Evolutionary conservation across 1,140 invertebrate species (phyloP).

Genomic region (Drosophila dunni): DNA sequence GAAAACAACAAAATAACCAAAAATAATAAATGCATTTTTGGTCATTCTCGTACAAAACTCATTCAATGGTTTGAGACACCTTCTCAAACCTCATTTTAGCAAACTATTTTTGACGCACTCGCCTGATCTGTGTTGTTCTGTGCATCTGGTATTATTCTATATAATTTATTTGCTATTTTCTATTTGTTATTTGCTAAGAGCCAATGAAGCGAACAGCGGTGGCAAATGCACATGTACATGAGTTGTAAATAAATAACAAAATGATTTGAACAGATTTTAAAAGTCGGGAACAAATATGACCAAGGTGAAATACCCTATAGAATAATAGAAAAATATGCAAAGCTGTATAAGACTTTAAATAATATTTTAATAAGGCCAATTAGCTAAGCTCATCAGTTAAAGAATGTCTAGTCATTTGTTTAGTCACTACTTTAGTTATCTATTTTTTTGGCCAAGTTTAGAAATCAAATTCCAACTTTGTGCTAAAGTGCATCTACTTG

Average conservation of each 20-base stretch:
- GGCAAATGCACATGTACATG: slow-evolving; percentile 22
- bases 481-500: neutral
- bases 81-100: slow-evolving; percentile 43
- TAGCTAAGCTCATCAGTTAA: neutral
- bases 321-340: neutral
- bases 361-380: neutral
- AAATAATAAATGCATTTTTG: slow-evolving; percentile 17
- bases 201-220: slow-evolving; percentile 32
- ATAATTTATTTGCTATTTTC: slow-evolving; percentile 7
- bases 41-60: slow-evolving; percentile 15
- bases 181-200: slow-evolving; percentile 12
- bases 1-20: slow-evolving; percentile 14
- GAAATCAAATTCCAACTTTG: neutral
- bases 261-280: slow-evolving; percentile 2
- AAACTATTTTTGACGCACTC: slow-evolving; percentile 69
- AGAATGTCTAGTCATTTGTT: neutral
- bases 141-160: slow-evolving; percentile 20
- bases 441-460: neutral
- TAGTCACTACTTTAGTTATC: too few relatives aligned
- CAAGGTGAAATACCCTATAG: neutral
- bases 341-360: neutral
- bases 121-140: slow-evolving; percentile 33
- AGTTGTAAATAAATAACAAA: slow-evolving; percentile 34
- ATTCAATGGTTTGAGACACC: slow-evolving; percentile 10
- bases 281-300: neutral